These are phyloP conservation scores for Leptogaster cylindrica DNA, from an alignment of 2,888 invertebrate species.

Conservation along the genomic window DNA sequence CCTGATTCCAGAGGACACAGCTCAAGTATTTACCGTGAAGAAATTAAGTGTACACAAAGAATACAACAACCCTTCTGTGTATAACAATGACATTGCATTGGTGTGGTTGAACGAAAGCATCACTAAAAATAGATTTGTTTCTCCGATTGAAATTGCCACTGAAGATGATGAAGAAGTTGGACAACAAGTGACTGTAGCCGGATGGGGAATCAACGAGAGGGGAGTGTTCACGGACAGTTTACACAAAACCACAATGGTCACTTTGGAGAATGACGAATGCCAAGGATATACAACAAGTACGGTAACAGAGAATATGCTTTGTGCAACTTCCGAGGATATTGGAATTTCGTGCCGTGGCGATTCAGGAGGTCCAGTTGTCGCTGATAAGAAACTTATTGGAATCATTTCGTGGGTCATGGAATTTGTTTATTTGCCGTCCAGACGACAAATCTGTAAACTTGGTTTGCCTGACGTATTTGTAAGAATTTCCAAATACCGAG, in stretches of 20 bases:
- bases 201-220: constrained; percentile 14
- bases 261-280: neutral
- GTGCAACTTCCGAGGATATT: neutral
- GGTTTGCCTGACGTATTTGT: neutral
- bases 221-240: neutral
- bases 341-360: neutral
- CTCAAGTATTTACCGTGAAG: neutral
- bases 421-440: neutral
- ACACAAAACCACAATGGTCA: neutral
- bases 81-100: constrained; percentile 19
- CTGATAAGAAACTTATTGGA: neutral
- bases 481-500: neutral
- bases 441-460: neutral
- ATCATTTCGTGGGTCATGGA: constrained; percentile 8
- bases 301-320: constrained; percentile 7
- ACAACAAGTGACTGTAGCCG: neutral
- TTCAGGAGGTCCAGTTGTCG: constrained; percentile 9
- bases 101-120: neutral
- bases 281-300: neutral
- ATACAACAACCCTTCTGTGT: neutral
- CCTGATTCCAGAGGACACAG: neutral
- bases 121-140: neutral
- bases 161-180: neutral
- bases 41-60: neutral
- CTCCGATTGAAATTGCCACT: neutral